These are phyloP conservation scores for Oxygymnocypris stewartii DNA, from an alignment of 2,113 vertebrate genomes.

Conservation along the genomic window DNA sequence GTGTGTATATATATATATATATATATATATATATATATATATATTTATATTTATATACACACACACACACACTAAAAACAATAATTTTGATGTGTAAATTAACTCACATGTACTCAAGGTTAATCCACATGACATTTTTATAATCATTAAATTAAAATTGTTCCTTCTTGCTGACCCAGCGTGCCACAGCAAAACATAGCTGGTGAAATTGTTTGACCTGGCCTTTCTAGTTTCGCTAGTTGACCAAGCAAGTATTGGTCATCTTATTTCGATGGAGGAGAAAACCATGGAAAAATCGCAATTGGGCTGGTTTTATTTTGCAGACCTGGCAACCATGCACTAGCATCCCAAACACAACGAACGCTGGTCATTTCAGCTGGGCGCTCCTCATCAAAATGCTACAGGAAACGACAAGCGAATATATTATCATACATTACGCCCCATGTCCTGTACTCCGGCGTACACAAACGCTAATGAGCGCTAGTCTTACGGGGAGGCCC, in stretches of 20 bases:
- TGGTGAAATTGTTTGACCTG: neutral
- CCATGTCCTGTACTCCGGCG: neutral
- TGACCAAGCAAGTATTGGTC: neutral
- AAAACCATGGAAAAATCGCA: too few relatives aligned
- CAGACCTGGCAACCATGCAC: neutral
- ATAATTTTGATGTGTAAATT: neutral
- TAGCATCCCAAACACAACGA: neutral
- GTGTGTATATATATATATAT: too few relatives aligned
- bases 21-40: too few relatives aligned
- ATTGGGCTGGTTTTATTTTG: too few relatives aligned
- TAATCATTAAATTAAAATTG: neutral
- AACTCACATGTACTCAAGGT: neutral
- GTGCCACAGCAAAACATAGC: neutral
- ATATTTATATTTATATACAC: too few relatives aligned
- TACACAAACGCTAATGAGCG: constrained; percentile 1
- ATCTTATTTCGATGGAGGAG: too few relatives aligned
- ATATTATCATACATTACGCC: constrained; percentile 19
- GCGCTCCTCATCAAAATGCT: constrained; percentile 2
- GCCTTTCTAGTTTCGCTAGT: neutral
- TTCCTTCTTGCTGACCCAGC: neutral
- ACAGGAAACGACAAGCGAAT: neutral
- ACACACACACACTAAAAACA: neutral
- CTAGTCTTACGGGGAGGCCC: neutral
- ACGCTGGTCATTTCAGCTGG: neutral
- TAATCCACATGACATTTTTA: neutral